Percentiles rank a stretch among this genome's conserved stretches.
Conservation (phyloP, 1,140 invertebrate species). For the Neodiprion lecontei region DNA sequence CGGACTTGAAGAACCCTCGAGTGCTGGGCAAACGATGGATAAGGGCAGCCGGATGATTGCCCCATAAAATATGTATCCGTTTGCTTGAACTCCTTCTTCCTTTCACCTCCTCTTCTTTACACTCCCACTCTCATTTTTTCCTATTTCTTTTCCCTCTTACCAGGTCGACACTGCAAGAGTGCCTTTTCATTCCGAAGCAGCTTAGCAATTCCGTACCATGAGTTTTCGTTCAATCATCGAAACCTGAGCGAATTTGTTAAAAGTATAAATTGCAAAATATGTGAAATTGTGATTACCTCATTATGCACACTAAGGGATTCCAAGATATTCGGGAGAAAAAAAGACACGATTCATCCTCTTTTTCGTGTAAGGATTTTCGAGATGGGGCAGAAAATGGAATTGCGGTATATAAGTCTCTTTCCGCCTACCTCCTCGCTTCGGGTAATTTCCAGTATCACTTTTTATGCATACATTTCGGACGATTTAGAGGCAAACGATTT, state of each 20-base stretch:
- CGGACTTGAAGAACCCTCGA: slow-evolving; percentile 29
- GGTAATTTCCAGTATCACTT: neutral
- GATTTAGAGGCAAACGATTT: slow-evolving; percentile 7
- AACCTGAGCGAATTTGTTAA: no score
- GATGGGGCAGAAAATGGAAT: no score
- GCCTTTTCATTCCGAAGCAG: no score
- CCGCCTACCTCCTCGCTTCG: no score
- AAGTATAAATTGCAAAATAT: no score
- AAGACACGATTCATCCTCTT: slow-evolving; percentile 13
- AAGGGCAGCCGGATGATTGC: slow-evolving; percentile 58
- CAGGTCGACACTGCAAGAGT: slow-evolving; percentile 7
- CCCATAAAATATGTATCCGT: slow-evolving; percentile 60
- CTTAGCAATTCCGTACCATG: no score
- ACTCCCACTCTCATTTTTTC: slow-evolving; percentile 14
- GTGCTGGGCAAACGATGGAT: slow-evolving; percentile 59
- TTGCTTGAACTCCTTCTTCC: slow-evolving; percentile 43
- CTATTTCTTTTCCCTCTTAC: slow-evolving; percentile 16
- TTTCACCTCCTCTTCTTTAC: slow-evolving; percentile 25
- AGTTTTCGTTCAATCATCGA: no score
- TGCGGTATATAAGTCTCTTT: no score
- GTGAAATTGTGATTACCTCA: no score
- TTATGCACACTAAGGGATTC: no score
- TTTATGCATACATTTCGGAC: neutral
- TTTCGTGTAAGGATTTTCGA: neutral
- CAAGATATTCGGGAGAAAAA: no score